A percentile compares a stretch with the other conserved stretches of the same genome.
Evolutionary conservation across 1,140 invertebrate genomes (phyloP).

Genomic region (Oedothorax gibbosus): DNA sequence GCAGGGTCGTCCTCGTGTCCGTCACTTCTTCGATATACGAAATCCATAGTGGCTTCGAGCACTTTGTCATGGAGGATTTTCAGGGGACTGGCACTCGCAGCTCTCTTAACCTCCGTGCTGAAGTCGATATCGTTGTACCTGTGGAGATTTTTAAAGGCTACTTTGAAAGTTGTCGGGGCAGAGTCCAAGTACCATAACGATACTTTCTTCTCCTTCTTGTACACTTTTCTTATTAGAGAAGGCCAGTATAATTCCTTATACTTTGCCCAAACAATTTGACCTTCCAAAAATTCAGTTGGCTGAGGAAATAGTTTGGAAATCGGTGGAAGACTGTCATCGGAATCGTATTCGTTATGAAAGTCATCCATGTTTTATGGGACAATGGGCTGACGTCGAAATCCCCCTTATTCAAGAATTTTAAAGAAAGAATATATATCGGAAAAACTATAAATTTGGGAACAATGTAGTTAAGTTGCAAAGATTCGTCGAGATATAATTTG

Average conservation of each 20-base stretch:
- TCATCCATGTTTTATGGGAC: too few species aligned
- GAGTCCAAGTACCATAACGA: conserved; percentile 30
- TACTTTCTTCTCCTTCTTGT: conserved; percentile 31
- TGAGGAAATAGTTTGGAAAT: background rate
- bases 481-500: too few species aligned
- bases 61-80: background rate
- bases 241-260: conserved; percentile 23
- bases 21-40: background rate
- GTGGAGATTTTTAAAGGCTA: conserved; percentile 18
- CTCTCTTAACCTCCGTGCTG: background rate
- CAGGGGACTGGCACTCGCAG: background rate
- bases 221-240: background rate
- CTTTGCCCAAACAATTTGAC: conserved; percentile 37
- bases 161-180: background rate
- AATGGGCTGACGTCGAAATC: too few species aligned
- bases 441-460: too few species aligned
- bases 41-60: background rate
- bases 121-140: background rate
- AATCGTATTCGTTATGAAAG: background rate
- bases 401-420: too few species aligned
- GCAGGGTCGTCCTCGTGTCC: conserved; percentile 5
- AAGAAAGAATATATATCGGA: too few species aligned
- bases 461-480: too few species aligned
- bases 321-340: background rate
- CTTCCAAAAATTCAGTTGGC: background rate